Evolutionary conservation across 2,113 vertebrate species (phyloP), one percentile per base, ranked within the genome.

Genomic region (Chiloscyllium plagiosum): DNA sequence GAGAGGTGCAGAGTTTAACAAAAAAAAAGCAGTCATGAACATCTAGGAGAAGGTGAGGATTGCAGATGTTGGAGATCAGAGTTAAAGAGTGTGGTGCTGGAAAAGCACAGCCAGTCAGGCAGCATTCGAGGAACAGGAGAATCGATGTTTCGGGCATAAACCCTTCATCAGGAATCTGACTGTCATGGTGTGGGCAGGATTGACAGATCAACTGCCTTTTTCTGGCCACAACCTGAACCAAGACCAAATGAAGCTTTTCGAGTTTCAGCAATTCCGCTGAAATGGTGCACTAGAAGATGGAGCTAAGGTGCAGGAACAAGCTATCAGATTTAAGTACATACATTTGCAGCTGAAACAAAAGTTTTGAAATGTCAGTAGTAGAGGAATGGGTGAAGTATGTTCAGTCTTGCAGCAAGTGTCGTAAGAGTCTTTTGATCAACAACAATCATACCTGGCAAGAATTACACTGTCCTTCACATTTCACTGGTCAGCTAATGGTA

Each of bases 391-490:
- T 76, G 12, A 72, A 95, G 2, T 72, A 95, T 3, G 1, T 24
- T 72, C 68, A 24, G 66, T 22, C 37, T 72, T 70, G 6, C 93
- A 89, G 50, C 50, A 65, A 90, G 87, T n/a, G 8, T 52, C 15
- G 33, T 61, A 50, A 52, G 66, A 70, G 22, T 29, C 0, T 72
- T 47, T 70, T 95, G 95, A 96, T 94, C 96, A 89, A 86, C 95
- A 97, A 96, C 96, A 96, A 97, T 97, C 96, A 69, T 96, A 97
- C 97, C 96, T 97, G 97, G 96, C 96, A 97, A 96, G 97, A 97
- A 96, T 96, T 96, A 96, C 96, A 96, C 96, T 96, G 97, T 97
- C 98, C 98, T 98, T 98, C 98, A 98, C 97, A 97, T 97, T 96
- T 97, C 97, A 97, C 97, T 97, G 97, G 97, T 97, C 98, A 97